Evolutionary conservation across 2,888 invertebrate species (phyloP).

Genomic region (Ectemnius continuus): DNA sequence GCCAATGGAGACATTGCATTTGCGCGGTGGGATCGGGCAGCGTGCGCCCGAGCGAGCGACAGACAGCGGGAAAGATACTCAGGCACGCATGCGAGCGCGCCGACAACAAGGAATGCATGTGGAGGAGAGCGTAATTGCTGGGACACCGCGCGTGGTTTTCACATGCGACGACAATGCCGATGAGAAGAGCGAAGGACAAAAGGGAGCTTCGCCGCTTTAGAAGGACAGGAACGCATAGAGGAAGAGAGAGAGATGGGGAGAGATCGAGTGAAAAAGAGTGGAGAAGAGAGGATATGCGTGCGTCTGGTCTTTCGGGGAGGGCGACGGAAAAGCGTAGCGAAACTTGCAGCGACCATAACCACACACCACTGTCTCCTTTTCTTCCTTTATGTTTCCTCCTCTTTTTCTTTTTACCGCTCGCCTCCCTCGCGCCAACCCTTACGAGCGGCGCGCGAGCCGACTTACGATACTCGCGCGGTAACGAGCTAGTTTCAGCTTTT

Average conservation of each 20-base stretch:
- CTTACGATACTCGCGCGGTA: conserved; percentile 8
- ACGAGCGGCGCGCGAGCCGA: neutral
- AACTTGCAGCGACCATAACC: conserved; percentile 1
- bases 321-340: neutral
- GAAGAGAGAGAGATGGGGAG: too few relatives aligned
- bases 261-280: too few relatives aligned
- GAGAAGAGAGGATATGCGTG: too few relatives aligned
- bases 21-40: neutral
- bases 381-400: too few relatives aligned
- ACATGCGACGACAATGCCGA: neutral
- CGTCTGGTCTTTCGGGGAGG: neutral
- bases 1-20: too few relatives aligned
- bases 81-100: neutral
- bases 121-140: conserved; percentile 3
- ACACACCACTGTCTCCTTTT: too few relatives aligned
- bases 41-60: neutral
- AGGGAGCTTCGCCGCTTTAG: neutral
- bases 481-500: conserved; percentile 7
- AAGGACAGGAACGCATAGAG: too few relatives aligned
- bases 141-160: neutral
- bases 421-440: too few relatives aligned
- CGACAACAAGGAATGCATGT: neutral
- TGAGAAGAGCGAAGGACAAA: neutral
- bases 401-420: too few relatives aligned
- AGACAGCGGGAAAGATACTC: conserved; percentile 1